These are phyloP conservation scores for Gerris buenoi DNA, from an alignment of 1,140 invertebrate genomes.

Conservation along the genomic window DNA sequence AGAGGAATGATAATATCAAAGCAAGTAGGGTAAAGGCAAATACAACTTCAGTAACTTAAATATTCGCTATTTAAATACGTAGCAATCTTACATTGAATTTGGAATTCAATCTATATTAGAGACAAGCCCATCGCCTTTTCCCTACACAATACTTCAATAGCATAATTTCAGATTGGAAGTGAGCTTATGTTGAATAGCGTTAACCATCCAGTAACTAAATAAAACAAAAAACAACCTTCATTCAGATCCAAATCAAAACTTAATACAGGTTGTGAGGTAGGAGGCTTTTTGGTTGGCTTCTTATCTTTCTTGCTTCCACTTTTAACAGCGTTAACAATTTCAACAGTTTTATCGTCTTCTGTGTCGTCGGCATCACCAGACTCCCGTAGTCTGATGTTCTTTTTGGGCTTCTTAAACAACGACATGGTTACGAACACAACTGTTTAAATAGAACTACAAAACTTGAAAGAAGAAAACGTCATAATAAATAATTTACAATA, in stretches of 20 bases:
- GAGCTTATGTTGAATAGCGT: too few relatives aligned
- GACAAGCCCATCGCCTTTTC: background rate
- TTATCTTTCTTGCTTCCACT: constrained; percentile 25
- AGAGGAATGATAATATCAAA: too few relatives aligned
- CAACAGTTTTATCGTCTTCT: constrained; percentile 30
- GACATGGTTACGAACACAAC: too few relatives aligned
- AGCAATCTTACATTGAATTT: background rate
- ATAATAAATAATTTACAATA: too few relatives aligned
- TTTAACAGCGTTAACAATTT: constrained; percentile 32
- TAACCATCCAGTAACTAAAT: too few relatives aligned
- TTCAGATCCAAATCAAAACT: constrained; percentile 61
- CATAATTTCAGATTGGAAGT: background rate
- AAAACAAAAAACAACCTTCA: too few relatives aligned
- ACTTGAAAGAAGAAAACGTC: too few relatives aligned
- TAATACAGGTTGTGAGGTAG: constrained; percentile 44
- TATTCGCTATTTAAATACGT: background rate
- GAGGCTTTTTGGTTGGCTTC: constrained; percentile 34
- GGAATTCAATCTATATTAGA: background rate
- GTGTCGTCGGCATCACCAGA: constrained; percentile 42
- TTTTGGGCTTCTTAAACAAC: constrained; percentile 70
- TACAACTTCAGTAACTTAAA: background rate
- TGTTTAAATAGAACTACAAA: too few relatives aligned
- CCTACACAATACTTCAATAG: background rate
- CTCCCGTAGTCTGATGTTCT: constrained; percentile 62
- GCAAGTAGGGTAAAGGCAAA: too few relatives aligned